Conservation (phyloP, 2,113 vertebrate genomes). For the Halichoeres trimaculatus region DNA sequence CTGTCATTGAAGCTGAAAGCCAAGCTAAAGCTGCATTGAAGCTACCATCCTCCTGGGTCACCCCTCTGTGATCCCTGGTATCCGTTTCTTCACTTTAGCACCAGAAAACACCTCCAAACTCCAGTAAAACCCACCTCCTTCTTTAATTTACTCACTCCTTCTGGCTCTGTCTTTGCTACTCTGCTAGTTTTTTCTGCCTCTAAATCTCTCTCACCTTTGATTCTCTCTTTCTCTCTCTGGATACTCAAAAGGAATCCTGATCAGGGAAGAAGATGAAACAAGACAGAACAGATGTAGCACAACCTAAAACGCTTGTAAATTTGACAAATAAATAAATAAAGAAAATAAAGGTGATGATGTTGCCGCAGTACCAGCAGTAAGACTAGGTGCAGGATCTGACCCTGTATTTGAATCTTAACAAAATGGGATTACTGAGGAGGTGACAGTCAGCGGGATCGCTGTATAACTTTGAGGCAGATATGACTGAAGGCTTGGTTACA, state of each 20-base stretch:
- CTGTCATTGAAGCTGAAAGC: conserved; percentile 72
- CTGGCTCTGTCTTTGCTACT: conserved; percentile 31
- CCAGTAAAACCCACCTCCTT: conserved; percentile 33
- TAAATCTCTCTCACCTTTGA: conserved; percentile 47
- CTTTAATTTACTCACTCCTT: conserved; percentile 52
- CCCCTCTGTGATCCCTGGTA: conserved; percentile 58
- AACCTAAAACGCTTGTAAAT: conserved; percentile 61
- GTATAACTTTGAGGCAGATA: conserved; percentile 62
- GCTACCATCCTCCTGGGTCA: conserved; percentile 61
- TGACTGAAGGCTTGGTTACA: conserved; percentile 74
- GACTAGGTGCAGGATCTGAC: conserved; percentile 40
- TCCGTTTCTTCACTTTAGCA: conserved; percentile 50
- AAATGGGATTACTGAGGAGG: conserved; percentile 45
- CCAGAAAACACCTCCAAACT: conserved; percentile 42
- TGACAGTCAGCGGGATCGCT: conserved; percentile 67
- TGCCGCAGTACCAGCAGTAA: conserved; percentile 32
- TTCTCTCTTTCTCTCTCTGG: conserved; percentile 26
- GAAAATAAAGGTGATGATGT: conserved; percentile 25
- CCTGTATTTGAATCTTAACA: conserved; percentile 30
- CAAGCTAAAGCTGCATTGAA: conserved; percentile 56
- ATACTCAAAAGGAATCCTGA: conserved; percentile 39
- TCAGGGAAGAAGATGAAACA: conserved; percentile 55
- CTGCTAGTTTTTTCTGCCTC: conserved; percentile 28
- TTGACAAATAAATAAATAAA: conserved; percentile 13
- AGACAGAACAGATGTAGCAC: conserved; percentile 59